Evolutionary conservation across 2,113 vertebrate species (phyloP).

Genomic region (Hemichromis elongatus): DNA sequence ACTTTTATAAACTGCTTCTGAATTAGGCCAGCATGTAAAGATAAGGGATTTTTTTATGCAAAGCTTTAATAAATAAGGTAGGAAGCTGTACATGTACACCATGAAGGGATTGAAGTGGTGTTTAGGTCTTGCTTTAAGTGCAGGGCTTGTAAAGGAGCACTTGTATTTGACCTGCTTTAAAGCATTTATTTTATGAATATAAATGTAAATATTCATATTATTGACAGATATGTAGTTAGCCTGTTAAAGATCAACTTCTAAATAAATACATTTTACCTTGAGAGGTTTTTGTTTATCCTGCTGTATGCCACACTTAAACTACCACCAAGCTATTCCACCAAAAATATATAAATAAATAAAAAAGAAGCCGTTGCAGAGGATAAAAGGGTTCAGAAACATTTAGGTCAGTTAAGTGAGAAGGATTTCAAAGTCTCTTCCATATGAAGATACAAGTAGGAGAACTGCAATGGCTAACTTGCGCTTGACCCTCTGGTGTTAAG

Average conservation of each 20-base stretch:
- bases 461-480: not conserved
- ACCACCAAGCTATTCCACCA: not conserved
- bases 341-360: not conserved
- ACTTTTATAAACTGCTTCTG: not conserved
- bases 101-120: not conserved
- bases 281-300: too few species aligned
- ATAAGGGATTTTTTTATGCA: not conserved
- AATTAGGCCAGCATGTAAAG: not conserved
- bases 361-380: not conserved
- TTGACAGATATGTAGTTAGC: not conserved
- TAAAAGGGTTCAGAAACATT: not conserved
- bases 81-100: not conserved
- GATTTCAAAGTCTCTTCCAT: not conserved
- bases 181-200: not conserved
- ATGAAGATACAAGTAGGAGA: not conserved
- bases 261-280: not conserved
- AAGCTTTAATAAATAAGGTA: not conserved
- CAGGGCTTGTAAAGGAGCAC: not conserved
- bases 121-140: not conserved
- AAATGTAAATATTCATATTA: not conserved
- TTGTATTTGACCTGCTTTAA: not conserved
- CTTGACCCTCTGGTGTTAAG: not conserved
- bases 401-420: constrained; percentile 1
- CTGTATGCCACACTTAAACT: too few species aligned
- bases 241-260: not conserved